Percentiles rank a stretch among this genome's conserved stretches.
These are phyloP conservation scores for Spheniscus humboldti DNA, from an alignment of 2,797 vertebrate species.

Conservation along the genomic window DNA sequence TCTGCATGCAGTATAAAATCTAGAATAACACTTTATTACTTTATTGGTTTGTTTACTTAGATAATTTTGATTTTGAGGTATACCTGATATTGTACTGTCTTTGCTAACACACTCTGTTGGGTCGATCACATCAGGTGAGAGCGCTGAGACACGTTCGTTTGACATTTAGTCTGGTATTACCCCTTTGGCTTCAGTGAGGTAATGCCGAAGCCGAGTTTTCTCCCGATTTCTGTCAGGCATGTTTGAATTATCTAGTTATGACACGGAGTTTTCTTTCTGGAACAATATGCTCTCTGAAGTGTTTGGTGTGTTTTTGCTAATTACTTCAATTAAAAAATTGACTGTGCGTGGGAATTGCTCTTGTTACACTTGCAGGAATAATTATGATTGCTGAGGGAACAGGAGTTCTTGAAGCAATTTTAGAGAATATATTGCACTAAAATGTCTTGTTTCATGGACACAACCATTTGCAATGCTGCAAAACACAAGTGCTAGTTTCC, in stretches of 20 bases:
- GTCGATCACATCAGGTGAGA: neutral
- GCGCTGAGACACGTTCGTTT: rapidly evolving
- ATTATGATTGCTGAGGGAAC: neutral
- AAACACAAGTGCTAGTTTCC: neutral
- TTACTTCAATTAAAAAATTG: neutral
- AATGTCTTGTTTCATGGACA: neutral
- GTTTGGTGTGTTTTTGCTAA: neutral
- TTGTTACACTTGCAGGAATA: neutral
- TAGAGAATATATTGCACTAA: neutral
- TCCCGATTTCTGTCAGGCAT: neutral
- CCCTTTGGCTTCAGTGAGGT: neutral
- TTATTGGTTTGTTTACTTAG: neutral
- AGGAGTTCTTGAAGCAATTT: neutral
- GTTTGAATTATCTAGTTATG: neutral
- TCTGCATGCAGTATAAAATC: neutral
- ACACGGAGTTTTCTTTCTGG: neutral
- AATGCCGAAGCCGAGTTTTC: neutral
- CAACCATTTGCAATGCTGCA: neutral
- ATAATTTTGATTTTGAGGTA: neutral
- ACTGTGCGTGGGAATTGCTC: neutral
- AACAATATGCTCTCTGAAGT: neutral
- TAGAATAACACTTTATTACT: neutral
- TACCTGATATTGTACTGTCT: too few species aligned
- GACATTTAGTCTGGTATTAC: neutral
- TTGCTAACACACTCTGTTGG: neutral